Evolutionary conservation across 2,888 invertebrate species (phyloP).

Genomic region (Cerceris ruficornis): DNA sequence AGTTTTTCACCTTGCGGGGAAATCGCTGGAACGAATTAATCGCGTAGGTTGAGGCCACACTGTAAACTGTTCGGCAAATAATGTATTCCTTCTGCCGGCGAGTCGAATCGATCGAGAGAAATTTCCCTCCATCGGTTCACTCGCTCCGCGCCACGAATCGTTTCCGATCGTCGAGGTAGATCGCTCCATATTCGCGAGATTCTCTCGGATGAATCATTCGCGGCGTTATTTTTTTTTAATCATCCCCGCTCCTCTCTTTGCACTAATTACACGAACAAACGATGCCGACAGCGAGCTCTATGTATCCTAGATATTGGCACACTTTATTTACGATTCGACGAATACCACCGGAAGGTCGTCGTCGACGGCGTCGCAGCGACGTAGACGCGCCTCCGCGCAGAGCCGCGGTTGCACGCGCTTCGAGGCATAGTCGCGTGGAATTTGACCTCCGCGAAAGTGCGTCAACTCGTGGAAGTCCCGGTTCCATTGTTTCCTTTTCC

Average conservation of each 20-base stretch:
- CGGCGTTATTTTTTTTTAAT: not conserved
- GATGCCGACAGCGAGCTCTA: slow-evolving; percentile 31
- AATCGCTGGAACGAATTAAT: too few relatives aligned
- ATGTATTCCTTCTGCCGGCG: too few relatives aligned
- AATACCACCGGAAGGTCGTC: slow-evolving; percentile 66
- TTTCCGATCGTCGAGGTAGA: slow-evolving; percentile 8
- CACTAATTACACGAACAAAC: slow-evolving; percentile 28
- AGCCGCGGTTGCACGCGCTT: not conserved
- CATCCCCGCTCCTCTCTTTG: not conserved
- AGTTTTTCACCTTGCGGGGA: too few relatives aligned
- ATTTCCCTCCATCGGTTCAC: too few relatives aligned
- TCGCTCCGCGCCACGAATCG: not conserved
- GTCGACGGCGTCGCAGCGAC: slow-evolving; percentile 18
- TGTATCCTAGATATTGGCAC: slow-evolving; percentile 58
- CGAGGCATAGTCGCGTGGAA: slow-evolving; percentile 57
- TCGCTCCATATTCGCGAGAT: slow-evolving; percentile 26
- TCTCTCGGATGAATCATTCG: slow-evolving; percentile 35
- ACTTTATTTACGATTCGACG: slow-evolving; percentile 61
- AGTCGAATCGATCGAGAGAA: too few relatives aligned
- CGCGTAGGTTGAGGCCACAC: too few relatives aligned
- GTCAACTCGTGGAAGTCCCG: slow-evolving; percentile 59
- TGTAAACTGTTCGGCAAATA: too few relatives aligned
- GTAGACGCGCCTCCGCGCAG: slow-evolving; percentile 11
- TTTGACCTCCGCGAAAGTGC: slow-evolving; percentile 71
- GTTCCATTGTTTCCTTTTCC: slow-evolving; percentile 60